A percentile compares a stretch with the other conserved stretches of the same genome.
Evolutionary conservation across 2,113 vertebrate genomes (phyloP).

Genomic region (Neolamprologus ventralis): DNA sequence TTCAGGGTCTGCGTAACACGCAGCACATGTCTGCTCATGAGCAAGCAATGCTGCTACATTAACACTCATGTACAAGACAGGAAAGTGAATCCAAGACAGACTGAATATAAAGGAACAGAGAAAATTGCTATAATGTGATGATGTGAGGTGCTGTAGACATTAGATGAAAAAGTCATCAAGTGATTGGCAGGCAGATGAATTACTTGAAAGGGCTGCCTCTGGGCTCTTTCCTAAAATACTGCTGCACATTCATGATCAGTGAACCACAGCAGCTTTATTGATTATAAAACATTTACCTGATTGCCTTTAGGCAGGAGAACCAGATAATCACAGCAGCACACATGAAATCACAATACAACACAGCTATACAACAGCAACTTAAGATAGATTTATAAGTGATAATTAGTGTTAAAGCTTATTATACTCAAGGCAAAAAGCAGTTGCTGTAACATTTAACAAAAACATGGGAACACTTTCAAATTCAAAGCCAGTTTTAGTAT

Average conservation of each 20-base stretch:
- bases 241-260: not conserved
- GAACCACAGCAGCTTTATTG: not conserved
- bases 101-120: not conserved
- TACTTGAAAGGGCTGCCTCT: not conserved
- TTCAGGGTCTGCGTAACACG: too few relatives aligned
- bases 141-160: not conserved
- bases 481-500: not conserved
- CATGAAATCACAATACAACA: not conserved
- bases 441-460: not conserved
- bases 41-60: not conserved
- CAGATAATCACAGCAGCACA: not conserved
- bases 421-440: not conserved
- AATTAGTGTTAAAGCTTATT: not conserved
- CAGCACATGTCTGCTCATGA: not conserved
- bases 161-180: not conserved
- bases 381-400: not conserved
- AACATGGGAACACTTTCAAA: not conserved
- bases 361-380: not conserved
- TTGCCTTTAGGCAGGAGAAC: not conserved
- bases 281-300: constrained; percentile 25
- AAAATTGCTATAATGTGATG: not conserved
- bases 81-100: not conserved
- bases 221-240: not conserved
- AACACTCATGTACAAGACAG: not conserved
- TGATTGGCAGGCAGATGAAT: not conserved